Base-by-base conservation (phyloP, 2,888 invertebrate species). In the Watsonalla binaria region DNA sequence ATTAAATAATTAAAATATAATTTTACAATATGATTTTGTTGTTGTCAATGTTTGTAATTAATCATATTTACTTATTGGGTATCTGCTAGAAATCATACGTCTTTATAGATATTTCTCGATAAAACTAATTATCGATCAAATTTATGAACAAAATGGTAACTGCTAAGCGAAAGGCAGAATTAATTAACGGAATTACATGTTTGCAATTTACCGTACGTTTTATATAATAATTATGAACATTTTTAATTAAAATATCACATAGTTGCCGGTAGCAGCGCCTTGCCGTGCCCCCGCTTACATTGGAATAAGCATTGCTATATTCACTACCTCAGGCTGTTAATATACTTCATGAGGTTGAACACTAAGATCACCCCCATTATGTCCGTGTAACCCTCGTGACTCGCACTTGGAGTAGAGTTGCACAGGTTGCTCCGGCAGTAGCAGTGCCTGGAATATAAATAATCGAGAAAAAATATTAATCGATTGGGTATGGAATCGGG, bases 381-480 rank as follows among this genome's bases (percentile, higher is more conserved):
- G 73, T 93, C 92, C 0, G 92, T 92, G 74, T 92, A 92, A 4
- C 87, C 88, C 61, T 87, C 81, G 76, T 91, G 71, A 74, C 79
- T 86, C 2, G 90, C 80, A 55, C 70, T 86, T 14, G 90, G 82
- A 37, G 75, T 92, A 76, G 92, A 84, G 82, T 96, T 97, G 84
- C 96, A 97, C 47, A 96, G 86, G 70, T 94, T 91, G 47, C 92
- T 92, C 45, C 93, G 92, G 73, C 96, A 97, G 79, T 95, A 96
- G 78, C 96, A 97, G 78, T 94, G 94, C 65, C 90, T 90, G 86
- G 13, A 87, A 85, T 4, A 24, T 4, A 24, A 24, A 24, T 24
- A 4, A 24, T 24, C 24, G 24, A 24, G 11, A 9, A 13, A 11
- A 37, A 46, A 37, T 15, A 46, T 13, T 11, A 6, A 37, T 45